phyloP scores from a whole-genome alignment of 2,888 invertebrate species.

The Masnerella sp. region DNA sequence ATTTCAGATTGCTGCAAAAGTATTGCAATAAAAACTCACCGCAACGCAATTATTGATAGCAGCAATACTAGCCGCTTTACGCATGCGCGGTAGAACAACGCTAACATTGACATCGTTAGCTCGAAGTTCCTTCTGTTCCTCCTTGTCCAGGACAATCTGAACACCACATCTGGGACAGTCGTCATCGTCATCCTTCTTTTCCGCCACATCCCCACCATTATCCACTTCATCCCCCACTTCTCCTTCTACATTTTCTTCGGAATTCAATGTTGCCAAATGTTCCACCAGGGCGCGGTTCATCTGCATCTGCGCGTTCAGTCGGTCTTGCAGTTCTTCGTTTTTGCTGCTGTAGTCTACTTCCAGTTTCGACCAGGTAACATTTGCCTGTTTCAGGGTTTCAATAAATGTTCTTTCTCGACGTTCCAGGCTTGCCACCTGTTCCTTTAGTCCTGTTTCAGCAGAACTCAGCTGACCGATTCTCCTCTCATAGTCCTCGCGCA shows the following conservation, averaged over 20 bases:
- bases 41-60: constrained; percentile 39
- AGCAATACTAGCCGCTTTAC: constrained; percentile 43
- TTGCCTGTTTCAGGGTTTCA: constrained; percentile 64
- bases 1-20: too few relatives aligned
- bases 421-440: constrained; percentile 63
- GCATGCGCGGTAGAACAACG: constrained; percentile 37
- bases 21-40: constrained; percentile 20
- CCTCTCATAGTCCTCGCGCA: constrained; percentile 79
- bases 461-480: constrained; percentile 52
- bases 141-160: constrained; percentile 31
- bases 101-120: constrained; percentile 24
- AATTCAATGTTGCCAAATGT: constrained; percentile 52
- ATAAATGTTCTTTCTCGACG: constrained; percentile 64
- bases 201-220: too few relatives aligned
- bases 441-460: constrained; percentile 57
- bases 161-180: constrained; percentile 28
- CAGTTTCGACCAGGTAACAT: constrained; percentile 64
- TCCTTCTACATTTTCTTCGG: constrained; percentile 10
- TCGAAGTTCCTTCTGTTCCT: constrained; percentile 21
- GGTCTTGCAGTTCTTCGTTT: constrained; percentile 59
- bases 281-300: constrained; percentile 61
- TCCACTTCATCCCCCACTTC: constrained; percentile 16
- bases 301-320: constrained; percentile 62
- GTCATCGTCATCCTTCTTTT: neutral
- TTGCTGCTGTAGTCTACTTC: constrained; percentile 63